Evolutionary conservation across 2,797 vertebrate genomes (phyloP), one percentile per base, ranked within the genome.

Genomic region (Sebastes iracundus): DNA sequence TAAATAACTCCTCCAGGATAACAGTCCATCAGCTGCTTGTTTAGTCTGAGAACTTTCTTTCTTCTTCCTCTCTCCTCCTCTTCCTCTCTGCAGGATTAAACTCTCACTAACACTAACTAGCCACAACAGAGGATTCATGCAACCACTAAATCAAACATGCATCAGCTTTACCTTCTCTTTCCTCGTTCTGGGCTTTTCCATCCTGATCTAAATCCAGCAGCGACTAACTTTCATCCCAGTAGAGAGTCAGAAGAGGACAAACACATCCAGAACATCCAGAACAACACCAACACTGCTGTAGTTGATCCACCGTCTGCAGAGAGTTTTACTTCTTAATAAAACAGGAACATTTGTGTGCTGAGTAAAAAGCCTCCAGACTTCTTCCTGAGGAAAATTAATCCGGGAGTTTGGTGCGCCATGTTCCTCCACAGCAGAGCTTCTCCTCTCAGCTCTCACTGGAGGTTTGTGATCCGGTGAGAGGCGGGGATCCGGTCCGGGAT

Each of bases 111-210:
- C 38, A 32, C 1, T 1, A n/a, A n/a, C 25, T 25, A 38, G 71
- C 8, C 23, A 1, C 27, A 25, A 2, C 66, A 18, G 67, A 49
- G 16, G 33, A 1, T 20, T 32, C 5, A 4, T 22, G 27, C 32
- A 27, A 27, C 30, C 56, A 2, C 25, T 27, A 25, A 61, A 60
- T 59, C 18, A 68, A 42, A 32, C 69, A 16, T 4, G 4, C 66
- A 2, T 12, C 11, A 53, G 16, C 4, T 87, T 93, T 92, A 96
- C 96, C 96, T 96, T 96, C 62, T 96, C 95, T 92, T 92, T 93
- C 90, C 90, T 94, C 49, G 79, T 22, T 79, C 83, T 91, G 49
- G 82, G 93, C 89, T 95, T 96, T 92, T 96, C 95, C 96, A 96
- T 96, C 92, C 92, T 87, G 92, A 49, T 65, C 80, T 94, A 86